Percentiles rank a stretch among this genome's conserved stretches.
phyloP scores from a whole-genome alignment of 2,888 invertebrate genomes.

The Gisinianus flammeolus region DNA sequence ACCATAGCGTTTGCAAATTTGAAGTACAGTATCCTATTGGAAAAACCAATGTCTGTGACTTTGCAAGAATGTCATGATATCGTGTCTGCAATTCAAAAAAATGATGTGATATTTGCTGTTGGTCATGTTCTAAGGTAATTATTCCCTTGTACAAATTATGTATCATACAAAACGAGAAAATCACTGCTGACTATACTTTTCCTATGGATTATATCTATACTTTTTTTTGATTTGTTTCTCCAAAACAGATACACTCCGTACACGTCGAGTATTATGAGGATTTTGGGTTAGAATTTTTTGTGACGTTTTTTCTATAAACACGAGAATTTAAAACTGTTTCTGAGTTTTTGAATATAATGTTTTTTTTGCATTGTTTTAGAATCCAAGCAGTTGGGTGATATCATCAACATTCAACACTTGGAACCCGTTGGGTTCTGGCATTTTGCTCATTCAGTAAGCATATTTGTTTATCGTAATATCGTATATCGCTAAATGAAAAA shows the following conservation, averaged over 20 bases:
- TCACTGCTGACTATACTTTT: no score
- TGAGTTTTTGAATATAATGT: no score
- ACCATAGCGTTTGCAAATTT: constrained; percentile 61
- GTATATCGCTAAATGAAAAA: neutral
- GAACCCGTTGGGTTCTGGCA: constrained; percentile 64
- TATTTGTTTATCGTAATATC: neutral
- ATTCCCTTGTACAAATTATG: neutral
- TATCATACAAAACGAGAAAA: no score
- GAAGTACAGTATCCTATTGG: constrained; percentile 64
- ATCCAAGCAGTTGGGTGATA: constrained; percentile 61
- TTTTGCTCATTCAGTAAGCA: constrained; percentile 62
- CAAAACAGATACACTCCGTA: constrained; percentile 62
- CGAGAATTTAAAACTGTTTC: no score
- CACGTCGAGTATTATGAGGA: constrained; percentile 61
- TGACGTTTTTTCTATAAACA: no score
- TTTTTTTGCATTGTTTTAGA: no score
- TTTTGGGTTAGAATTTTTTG: no score
- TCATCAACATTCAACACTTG: constrained; percentile 63
- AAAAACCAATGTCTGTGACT: constrained; percentile 64
- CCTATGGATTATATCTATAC: no score
- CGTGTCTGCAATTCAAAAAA: constrained; percentile 60
- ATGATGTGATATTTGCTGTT: constrained; percentile 62
- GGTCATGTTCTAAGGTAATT: constrained; percentile 62
- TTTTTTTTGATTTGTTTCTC: no score
- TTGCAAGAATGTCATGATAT: constrained; percentile 62